Evolutionary conservation across 2,888 invertebrate genomes (phyloP).

Genomic region (Lycophotia porphyrea): DNA sequence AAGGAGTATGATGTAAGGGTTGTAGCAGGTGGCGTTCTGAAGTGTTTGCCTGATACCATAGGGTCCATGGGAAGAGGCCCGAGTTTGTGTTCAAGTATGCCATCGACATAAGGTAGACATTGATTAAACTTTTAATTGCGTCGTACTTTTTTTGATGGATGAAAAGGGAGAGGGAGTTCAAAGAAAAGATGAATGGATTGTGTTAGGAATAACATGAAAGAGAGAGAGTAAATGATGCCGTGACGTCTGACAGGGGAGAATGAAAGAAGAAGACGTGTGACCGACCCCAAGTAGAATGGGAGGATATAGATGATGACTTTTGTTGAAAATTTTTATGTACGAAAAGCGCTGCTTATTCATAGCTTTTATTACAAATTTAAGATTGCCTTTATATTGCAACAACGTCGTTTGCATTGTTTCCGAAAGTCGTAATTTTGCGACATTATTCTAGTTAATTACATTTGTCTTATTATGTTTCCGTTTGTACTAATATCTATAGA

Average conservation of each 20-base stretch:
- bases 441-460: conserved; percentile 8
- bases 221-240: no score
- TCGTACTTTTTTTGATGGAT: no score
- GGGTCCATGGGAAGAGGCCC: background rate
- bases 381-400: conserved; percentile 8
- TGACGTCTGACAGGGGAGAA: no score
- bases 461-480: conserved; percentile 27
- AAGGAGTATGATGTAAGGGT: background rate
- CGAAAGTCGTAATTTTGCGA: conserved; percentile 31
- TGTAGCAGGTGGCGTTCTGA: background rate
- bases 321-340: background rate
- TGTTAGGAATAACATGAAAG: no score
- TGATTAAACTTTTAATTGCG: background rate
- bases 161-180: no score
- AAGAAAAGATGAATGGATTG: no score
- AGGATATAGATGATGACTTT: no score
- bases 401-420: conserved; percentile 26
- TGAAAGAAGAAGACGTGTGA: no score
- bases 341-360: conserved; percentile 1
- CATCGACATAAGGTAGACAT: background rate
- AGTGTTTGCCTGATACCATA: background rate
- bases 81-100: background rate
- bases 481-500: background rate
- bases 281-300: no score
- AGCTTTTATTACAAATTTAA: background rate